Evolutionary conservation across 1,140 invertebrate genomes (phyloP).

Genomic region (Panulirus ornatus): DNA sequence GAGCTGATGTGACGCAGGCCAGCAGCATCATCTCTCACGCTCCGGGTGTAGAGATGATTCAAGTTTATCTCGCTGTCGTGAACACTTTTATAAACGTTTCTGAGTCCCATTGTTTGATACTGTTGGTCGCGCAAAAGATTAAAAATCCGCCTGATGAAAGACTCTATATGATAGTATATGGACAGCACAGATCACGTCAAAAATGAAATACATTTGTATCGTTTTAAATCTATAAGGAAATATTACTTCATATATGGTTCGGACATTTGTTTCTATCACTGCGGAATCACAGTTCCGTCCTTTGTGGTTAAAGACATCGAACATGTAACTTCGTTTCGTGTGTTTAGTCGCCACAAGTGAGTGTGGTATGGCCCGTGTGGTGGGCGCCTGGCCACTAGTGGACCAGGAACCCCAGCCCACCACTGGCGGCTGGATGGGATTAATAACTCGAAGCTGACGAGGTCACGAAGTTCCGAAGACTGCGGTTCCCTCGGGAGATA

Average conservation of each 20-base stretch:
- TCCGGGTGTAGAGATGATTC: background rate
- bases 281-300: background rate
- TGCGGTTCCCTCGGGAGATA: too few species aligned
- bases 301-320: background rate
- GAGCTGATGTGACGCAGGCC: conserved; percentile 24
- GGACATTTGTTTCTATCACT: background rate
- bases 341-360: too few species aligned
- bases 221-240: background rate
- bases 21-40: conserved; percentile 1
- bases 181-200: background rate
- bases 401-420: too few species aligned
- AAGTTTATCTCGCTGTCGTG: conserved; percentile 19
- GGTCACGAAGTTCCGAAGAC: too few species aligned
- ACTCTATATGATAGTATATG: background rate
- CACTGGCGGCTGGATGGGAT: too few species aligned
- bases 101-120: background rate
- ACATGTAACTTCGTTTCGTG: too few species aligned
- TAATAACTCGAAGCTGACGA: too few species aligned
- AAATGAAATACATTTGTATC: background rate
- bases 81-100: background rate
- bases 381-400: too few species aligned
- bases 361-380: too few species aligned
- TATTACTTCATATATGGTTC: background rate
- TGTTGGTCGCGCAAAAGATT: background rate
- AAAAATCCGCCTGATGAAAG: background rate